Base-by-base conservation (phyloP, 2,888 invertebrate species). In the Alsophila aescularia region DNA sequence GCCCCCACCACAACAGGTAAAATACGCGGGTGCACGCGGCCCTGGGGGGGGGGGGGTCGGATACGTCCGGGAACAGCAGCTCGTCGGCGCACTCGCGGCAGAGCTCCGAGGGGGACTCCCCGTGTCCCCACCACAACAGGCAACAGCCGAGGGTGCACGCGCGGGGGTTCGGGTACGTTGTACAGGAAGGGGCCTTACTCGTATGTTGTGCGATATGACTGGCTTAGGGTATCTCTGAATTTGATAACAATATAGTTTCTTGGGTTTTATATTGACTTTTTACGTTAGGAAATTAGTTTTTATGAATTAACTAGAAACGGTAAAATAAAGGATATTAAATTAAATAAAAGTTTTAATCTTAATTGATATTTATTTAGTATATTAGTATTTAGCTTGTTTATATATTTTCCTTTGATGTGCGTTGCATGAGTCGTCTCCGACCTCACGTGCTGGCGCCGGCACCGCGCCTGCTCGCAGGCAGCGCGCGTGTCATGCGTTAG, bases 11-110 rank as follows among this genome's bases (percentile, higher is more conserved):
- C 76, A 81, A 79, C 82, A 90, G 90, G 90, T 90, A 72, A 63
- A 31, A 31, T 8, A 31, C 9, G 5, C 18, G 0, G 10, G 1
- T 14, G 1, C 40, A n/a, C n/a, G n/a, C n/a, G n/a, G n/a, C n/a
- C n/a, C n/a, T n/a, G n/a, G n/a, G n/a, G n/a, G n/a, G n/a, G n/a
- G n/a, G n/a, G n/a, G n/a, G n/a, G n/a, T n/a, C n/a, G n/a, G n/a
- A n/a, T n/a, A n/a, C n/a, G n/a, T n/a, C n/a, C n/a, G 14, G 14
- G 12, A 24, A 14, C 41, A 15, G 10, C 27, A 29, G 8, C n/a
- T 2, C 8, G 81, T 92, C 92, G 64, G 96, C 96, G 83, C 96
- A 97, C 91, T 96, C 96, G 83, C 93, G 97, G 66, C 97, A 97
- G 87, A 97, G 97, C 88, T 96, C 96, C 64, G 94, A 94, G 80